A percentile compares a stretch with the other conserved stretches of the same genome.
phyloP scores from a whole-genome alignment of 2,888 invertebrate genomes.

The Lucinisca nassula region DNA sequence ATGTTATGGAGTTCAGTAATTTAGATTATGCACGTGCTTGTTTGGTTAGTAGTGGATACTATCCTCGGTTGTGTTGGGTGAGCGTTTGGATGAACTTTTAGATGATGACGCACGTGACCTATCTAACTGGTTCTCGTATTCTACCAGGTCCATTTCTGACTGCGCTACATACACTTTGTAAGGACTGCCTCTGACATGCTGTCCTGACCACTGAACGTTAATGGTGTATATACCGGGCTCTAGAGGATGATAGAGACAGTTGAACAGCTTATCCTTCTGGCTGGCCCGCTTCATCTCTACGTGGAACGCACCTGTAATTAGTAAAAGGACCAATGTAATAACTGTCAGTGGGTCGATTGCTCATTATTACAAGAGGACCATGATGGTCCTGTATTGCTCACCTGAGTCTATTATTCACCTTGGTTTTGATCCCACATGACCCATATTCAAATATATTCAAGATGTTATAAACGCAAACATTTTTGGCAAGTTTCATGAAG shows the following conservation, averaged over 20 bases:
- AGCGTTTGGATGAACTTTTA: slow-evolving; percentile 51
- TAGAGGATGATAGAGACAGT: slow-evolving; percentile 81
- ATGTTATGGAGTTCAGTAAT: no score
- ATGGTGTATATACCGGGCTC: slow-evolving; percentile 82
- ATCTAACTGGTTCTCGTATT: slow-evolving; percentile 53
- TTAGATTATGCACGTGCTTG: no score
- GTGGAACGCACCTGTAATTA: slow-evolving; percentile 79
- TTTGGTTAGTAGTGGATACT: slow-evolving; percentile 65
- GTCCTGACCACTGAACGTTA: slow-evolving; percentile 81
- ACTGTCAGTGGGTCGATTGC: no score
- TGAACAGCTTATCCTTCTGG: slow-evolving; percentile 80
- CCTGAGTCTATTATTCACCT: no score
- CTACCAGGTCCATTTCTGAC: slow-evolving; percentile 70
- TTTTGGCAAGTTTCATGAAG: no score
- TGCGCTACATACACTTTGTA: slow-evolving; percentile 75
- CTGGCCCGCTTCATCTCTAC: slow-evolving; percentile 81
- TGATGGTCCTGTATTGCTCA: no score
- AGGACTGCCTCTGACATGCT: slow-evolving; percentile 79
- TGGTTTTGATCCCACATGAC: no score
- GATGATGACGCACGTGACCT: slow-evolving; percentile 51
- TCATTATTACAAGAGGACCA: no score
- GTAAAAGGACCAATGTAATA: neutral
- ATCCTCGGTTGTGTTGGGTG: slow-evolving; percentile 60
- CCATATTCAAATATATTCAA: no score
- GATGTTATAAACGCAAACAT: no score